These are phyloP conservation scores for Elaeidobius kamerunicus DNA, from an alignment of 2,888 invertebrate genomes.

Conservation along the genomic window DNA sequence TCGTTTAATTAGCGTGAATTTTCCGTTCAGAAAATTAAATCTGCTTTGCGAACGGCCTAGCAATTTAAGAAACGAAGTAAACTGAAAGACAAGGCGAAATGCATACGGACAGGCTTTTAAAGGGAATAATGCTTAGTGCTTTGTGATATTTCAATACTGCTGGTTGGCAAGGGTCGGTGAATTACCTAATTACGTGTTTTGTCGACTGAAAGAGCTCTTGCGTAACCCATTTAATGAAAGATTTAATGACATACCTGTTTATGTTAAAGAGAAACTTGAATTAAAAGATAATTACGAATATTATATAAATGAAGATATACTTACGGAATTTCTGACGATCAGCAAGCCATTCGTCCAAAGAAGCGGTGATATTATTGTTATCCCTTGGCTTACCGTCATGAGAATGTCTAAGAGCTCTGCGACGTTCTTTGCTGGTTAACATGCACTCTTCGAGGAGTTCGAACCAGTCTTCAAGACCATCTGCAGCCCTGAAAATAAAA, in stretches of 20 bases:
- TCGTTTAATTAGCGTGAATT: slow-evolving; percentile 18
- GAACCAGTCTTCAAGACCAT: slow-evolving; percentile 64
- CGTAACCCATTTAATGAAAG: too few relatives aligned
- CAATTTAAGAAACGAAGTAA: not conserved
- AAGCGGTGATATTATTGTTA: slow-evolving; percentile 49
- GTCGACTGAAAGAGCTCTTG: too few relatives aligned
- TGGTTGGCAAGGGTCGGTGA: too few relatives aligned
- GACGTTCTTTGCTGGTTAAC: slow-evolving; percentile 60
- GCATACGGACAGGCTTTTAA: not conserved
- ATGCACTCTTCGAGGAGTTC: slow-evolving; percentile 64
- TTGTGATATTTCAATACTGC: not conserved
- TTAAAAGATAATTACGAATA: too few relatives aligned
- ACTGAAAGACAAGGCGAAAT: not conserved
- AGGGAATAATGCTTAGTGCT: too few relatives aligned
- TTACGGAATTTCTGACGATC: slow-evolving; percentile 52
- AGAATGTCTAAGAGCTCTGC: slow-evolving; percentile 55
- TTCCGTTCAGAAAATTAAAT: slow-evolving; percentile 13
- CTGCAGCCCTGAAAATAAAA: slow-evolving; percentile 45
- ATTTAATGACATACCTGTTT: too few relatives aligned
- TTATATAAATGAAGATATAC: slow-evolving; percentile 29
- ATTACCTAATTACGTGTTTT: too few relatives aligned
- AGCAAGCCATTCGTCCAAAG: slow-evolving; percentile 56
- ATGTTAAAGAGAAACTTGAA: too few relatives aligned
- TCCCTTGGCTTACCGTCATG: slow-evolving; percentile 48
- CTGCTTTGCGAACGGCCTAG: not conserved